Percentiles rank a stretch among this genome's conserved stretches.
Conservation (phyloP, 2,113 vertebrate species). For the Mormyrus iriodes region DNA sequence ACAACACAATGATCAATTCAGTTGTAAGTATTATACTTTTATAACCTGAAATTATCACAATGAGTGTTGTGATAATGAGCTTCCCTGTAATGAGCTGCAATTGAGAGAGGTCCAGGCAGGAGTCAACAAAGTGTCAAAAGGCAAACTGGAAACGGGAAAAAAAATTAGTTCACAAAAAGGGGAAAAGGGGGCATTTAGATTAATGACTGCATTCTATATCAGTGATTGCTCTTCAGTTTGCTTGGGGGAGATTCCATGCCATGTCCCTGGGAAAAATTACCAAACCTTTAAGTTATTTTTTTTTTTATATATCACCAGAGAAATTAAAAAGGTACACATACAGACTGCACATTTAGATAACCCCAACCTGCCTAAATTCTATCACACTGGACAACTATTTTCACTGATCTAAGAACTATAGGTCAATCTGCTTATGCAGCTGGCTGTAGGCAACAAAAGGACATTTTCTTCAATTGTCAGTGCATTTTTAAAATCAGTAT, state of each 20-base stretch:
- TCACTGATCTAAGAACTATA: neutral
- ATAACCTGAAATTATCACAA: neutral
- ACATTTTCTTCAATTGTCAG: neutral
- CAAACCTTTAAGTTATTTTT: neutral
- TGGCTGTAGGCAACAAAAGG: neutral
- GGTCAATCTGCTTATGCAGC: neutral
- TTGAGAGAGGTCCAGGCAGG: neutral
- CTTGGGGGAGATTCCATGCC: neutral
- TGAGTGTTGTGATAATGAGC: neutral
- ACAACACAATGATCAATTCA: neutral
- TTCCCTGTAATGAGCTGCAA: neutral
- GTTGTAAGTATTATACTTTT: neutral
- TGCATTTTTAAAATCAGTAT: neutral
- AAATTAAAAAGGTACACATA: neutral
- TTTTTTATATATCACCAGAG: neutral
- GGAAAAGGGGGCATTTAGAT: neutral
- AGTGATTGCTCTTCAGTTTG: neutral
- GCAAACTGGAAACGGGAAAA: neutral
- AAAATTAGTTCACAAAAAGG: neutral
- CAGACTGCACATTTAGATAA: neutral
- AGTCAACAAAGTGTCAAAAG: neutral
- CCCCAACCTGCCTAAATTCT: neutral
- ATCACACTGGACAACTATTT: neutral
- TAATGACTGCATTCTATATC: neutral
- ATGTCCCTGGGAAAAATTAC: neutral